phyloP scores from a whole-genome alignment of 2,888 invertebrate species.

The Machimus atricapillus region DNA sequence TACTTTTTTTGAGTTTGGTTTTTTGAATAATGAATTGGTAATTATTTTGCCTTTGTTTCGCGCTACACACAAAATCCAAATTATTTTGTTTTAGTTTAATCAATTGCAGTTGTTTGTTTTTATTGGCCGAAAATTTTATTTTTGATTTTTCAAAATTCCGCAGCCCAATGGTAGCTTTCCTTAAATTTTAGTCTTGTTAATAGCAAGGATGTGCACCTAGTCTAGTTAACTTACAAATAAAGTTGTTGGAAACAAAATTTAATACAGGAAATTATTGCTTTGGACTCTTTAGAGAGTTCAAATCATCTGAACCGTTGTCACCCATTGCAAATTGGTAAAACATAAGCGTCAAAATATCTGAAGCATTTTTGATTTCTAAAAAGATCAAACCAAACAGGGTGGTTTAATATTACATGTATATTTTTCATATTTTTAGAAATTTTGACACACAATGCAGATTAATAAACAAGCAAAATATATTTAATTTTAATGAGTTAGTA shows the following conservation, averaged over 20 bases:
- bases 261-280: neutral
- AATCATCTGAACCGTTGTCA: too few species aligned
- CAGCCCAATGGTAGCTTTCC: neutral
- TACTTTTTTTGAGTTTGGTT: neutral
- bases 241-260: neutral
- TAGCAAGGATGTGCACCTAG: neutral
- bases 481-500: too few species aligned
- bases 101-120: neutral
- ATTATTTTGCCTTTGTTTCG: neutral
- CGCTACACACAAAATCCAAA: slow-evolving; percentile 33
- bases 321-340: too few species aligned
- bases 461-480: too few species aligned
- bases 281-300: too few species aligned
- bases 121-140: neutral
- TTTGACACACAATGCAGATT: too few species aligned
- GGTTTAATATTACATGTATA: too few species aligned
- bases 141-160: neutral
- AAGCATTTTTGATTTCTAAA: too few species aligned
- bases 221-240: neutral
- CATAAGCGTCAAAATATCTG: too few species aligned
- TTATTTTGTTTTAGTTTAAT: neutral
- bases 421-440: too few species aligned
- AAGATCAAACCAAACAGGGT: too few species aligned
- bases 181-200: neutral
- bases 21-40: slow-evolving; percentile 9